phyloP scores from a whole-genome alignment of 2,113 vertebrate species.

The Chloroceryle aenea region DNA sequence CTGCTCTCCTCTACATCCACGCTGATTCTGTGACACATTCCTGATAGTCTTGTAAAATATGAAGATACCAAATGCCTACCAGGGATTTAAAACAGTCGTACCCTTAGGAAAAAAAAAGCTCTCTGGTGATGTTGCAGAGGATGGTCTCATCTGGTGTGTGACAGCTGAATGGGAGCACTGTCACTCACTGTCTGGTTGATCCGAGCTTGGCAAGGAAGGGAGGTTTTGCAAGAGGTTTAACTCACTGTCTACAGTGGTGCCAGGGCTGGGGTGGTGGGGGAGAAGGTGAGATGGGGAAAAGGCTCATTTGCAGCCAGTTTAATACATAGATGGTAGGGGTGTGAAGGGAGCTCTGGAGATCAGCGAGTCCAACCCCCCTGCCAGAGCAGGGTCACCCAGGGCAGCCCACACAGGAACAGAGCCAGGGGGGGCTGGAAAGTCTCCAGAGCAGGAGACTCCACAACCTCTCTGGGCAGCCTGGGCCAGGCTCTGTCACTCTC shows the following conservation, averaged over 20 bases:
- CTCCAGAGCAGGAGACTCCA: too few relatives aligned
- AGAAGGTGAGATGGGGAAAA: background rate
- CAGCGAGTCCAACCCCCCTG: too few relatives aligned
- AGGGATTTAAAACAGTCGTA: background rate
- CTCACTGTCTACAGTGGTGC: accelerated
- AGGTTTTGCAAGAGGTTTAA: background rate
- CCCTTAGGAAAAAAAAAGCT: background rate
- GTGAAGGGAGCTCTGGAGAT: too few relatives aligned
- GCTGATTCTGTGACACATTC: background rate
- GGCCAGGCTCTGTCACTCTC: too few relatives aligned
- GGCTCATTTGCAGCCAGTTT: background rate
- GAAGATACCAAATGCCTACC: background rate
- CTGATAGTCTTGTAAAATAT: background rate
- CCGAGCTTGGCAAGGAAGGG: background rate
- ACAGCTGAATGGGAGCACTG: background rate
- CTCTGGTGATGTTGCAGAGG: background rate
- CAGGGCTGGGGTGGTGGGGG: background rate
- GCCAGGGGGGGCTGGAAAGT: too few relatives aligned
- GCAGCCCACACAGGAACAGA: too few relatives aligned
- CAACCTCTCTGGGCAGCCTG: too few relatives aligned
- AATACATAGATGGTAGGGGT: too few relatives aligned
- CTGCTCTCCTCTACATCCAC: background rate
- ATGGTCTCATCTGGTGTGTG: background rate
- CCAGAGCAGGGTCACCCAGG: too few relatives aligned
- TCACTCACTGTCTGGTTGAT: background rate